Conservation (phyloP, 2,797 vertebrate genomes). For the Acrossocheilus wenchowensis region DNA sequence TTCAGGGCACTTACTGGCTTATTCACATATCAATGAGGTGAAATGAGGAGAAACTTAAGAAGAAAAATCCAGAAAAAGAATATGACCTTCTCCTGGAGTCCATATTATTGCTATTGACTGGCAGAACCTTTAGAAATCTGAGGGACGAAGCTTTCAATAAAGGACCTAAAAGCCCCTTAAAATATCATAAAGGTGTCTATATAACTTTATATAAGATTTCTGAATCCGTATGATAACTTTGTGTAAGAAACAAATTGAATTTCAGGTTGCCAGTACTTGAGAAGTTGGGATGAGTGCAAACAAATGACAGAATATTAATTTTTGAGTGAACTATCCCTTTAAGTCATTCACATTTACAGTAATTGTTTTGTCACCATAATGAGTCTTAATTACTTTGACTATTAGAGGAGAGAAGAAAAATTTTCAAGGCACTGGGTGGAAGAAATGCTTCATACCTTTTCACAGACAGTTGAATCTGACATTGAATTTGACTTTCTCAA, state of each 20-base stretch:
- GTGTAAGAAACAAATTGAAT: not conserved
- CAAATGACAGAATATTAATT: not conserved
- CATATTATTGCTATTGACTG: not conserved
- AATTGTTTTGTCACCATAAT: constrained; percentile 43
- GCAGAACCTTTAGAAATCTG: not conserved
- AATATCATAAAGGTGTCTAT: not conserved
- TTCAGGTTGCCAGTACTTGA: not conserved
- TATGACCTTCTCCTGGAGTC: not conserved
- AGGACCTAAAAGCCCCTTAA: not conserved
- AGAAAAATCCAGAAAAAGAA: not conserved
- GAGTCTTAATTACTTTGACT: constrained; percentile 43
- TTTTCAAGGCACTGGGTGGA: not conserved
- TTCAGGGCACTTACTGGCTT: constrained; percentile 13
- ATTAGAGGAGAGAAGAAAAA: not conserved
- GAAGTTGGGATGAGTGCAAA: not conserved
- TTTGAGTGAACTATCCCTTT: constrained; percentile 19
- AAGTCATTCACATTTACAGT: constrained; percentile 31
- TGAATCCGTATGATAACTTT: not conserved
- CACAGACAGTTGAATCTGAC: not conserved
- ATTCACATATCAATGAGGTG: constrained; percentile 7
- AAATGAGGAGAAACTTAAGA: not conserved
- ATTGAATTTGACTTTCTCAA: constrained; percentile 22
- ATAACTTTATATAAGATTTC: not conserved
- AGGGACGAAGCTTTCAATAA: not conserved
- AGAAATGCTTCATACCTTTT: not conserved